These are phyloP conservation scores for Rhamphomyia laevipes DNA, from an alignment of 2,888 invertebrate genomes.

Conservation along the genomic window DNA sequence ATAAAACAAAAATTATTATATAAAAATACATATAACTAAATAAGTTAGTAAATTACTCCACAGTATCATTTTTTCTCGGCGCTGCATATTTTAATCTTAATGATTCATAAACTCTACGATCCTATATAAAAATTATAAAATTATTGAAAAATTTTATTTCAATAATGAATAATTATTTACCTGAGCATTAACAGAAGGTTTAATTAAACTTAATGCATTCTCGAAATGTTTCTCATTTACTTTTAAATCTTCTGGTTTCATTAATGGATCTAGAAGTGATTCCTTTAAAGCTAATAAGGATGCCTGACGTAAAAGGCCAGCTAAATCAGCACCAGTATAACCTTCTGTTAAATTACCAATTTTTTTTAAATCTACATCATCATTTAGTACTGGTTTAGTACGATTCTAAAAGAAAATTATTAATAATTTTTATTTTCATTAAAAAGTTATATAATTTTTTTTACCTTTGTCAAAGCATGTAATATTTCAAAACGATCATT, in stretches of 20 bases:
- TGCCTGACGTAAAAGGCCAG: constrained; percentile 80
- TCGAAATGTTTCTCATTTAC: constrained; percentile 63
- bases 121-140: constrained; percentile 37
- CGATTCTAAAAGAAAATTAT: constrained; percentile 48
- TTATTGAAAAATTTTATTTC: neutral
- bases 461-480: constrained; percentile 73
- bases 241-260: constrained; percentile 41
- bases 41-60: too few relatives aligned
- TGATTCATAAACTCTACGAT: constrained; percentile 65
- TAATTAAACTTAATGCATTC: constrained; percentile 62
- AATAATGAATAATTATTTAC: constrained; percentile 32
- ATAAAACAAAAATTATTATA: too few relatives aligned
- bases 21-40: too few relatives aligned
- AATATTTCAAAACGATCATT: constrained; percentile 80
- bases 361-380: constrained; percentile 62
- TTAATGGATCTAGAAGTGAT: constrained; percentile 47
- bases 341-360: constrained; percentile 61
- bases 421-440: constrained; percentile 3
- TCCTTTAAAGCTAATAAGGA: constrained; percentile 69
- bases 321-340: constrained; percentile 90
- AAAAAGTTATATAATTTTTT: constrained; percentile 1
- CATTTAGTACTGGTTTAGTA: constrained; percentile 59
- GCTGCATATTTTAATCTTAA: constrained; percentile 53
- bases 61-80: constrained; percentile 16
- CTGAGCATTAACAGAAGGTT: constrained; percentile 75